phyloP scores from a whole-genome alignment of 2,888 invertebrate species.

The Fabriciana adippe region DNA sequence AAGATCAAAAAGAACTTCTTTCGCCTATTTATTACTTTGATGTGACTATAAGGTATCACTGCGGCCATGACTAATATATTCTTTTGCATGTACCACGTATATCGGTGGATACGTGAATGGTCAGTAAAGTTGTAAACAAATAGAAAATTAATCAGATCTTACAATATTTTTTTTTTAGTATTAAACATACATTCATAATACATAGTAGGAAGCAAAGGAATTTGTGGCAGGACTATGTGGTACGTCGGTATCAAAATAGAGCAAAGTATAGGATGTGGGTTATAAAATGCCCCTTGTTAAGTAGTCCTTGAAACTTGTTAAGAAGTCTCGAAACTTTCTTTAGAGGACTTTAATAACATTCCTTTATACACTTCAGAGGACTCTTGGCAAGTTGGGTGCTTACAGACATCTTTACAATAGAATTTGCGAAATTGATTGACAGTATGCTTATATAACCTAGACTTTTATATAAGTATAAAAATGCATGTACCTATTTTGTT shows the following conservation, averaged over 20 bases:
- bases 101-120: too few species aligned
- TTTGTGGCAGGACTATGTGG: constrained; percentile 18
- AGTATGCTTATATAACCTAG: neutral
- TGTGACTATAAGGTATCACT: too few species aligned
- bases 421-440: constrained; percentile 20
- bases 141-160: too few species aligned
- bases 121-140: too few species aligned
- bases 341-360: constrained; percentile 65
- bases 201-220: constrained; percentile 3
- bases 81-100: too few species aligned
- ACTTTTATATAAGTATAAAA: too few species aligned
- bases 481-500: too few species aligned
- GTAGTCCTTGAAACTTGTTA: constrained; percentile 61
- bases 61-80: too few species aligned
- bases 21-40: too few species aligned
- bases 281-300: constrained; percentile 57
- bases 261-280: constrained; percentile 38
- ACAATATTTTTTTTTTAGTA: too few species aligned
- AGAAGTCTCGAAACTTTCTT: constrained; percentile 58
- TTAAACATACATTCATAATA: neutral
- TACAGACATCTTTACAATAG: constrained; percentile 42
- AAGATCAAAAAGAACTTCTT: too few species aligned
- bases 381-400: constrained; percentile 42
- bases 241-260: constrained; percentile 17
- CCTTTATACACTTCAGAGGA: constrained; percentile 48